Percentiles rank a stretch among this genome's conserved stretches.
Conservation (phyloP, 2,113 vertebrate genomes). For the Calonectris borealis region DNA sequence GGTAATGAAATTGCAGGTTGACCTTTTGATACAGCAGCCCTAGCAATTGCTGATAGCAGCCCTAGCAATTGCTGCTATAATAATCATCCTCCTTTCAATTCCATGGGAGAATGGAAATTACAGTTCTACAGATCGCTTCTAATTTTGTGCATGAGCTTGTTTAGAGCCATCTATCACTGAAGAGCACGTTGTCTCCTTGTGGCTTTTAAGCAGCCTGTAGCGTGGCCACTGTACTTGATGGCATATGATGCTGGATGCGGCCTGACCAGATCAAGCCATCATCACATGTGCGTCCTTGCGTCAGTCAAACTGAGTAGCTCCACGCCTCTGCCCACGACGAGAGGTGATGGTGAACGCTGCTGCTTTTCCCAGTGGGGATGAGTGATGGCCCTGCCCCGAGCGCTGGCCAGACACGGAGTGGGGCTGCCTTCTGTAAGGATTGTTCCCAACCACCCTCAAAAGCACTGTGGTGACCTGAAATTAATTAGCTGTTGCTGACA, state of each 20-base stretch:
- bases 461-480: not conserved
- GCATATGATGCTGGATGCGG: not conserved
- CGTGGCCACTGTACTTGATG: not conserved
- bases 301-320: not conserved
- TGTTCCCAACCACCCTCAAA: not conserved
- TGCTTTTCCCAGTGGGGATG: not conserved
- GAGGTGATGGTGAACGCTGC: not conserved
- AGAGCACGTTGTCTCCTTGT: not conserved
- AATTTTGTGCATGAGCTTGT: slow-evolving; percentile 37
- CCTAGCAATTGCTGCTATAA: slow-evolving; percentile 19
- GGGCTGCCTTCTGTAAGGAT: not conserved
- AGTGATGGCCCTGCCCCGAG: not conserved
- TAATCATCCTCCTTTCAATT: slow-evolving; percentile 23
- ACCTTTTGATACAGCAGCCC: slow-evolving; percentile 26
- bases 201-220: not conserved
- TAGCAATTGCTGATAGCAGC: slow-evolving; percentile 10
- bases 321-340: not conserved
- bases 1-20: slow-evolving; percentile 21
- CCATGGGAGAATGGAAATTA: slow-evolving; percentile 8
- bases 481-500: not conserved
- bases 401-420: not conserved
- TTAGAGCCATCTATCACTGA: not conserved
- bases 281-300: not conserved
- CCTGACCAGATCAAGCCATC: not conserved
- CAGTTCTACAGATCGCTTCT: not conserved